These are phyloP conservation scores for Sminthurides aquaticus DNA, from an alignment of 2,888 invertebrate genomes.

Conservation along the genomic window DNA sequence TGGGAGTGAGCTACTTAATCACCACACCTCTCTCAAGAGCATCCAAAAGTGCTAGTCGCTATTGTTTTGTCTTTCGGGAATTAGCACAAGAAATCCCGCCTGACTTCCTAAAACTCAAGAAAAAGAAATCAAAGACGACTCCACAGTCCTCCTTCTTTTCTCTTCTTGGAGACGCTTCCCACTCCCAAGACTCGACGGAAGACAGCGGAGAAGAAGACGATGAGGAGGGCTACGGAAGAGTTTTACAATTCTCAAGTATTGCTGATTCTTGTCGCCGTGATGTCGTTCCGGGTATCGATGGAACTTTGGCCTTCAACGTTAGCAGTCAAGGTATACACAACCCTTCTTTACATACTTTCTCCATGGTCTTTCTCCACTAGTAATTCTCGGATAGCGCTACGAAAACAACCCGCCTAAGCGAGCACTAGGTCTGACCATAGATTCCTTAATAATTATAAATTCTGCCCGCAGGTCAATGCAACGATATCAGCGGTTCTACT, in stretches of 20 bases:
- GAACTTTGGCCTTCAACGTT: slow-evolving; percentile 62
- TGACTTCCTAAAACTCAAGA: slow-evolving; percentile 9
- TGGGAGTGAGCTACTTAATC: slow-evolving; percentile 76
- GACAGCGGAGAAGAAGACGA: slow-evolving; percentile 10
- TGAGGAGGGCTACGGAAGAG: slow-evolving; percentile 41
- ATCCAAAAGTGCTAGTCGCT: slow-evolving; percentile 60
- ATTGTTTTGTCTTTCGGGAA: slow-evolving; percentile 71
- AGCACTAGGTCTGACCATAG: no score
- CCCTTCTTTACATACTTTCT: no score
- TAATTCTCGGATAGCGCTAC: background rate
- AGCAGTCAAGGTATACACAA: slow-evolving; percentile 62
- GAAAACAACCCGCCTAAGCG: no score
- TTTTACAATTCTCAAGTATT: slow-evolving; percentile 56
- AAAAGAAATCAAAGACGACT: slow-evolving; percentile 17
- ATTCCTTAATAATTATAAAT: no score
- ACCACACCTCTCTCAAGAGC: slow-evolving; percentile 64
- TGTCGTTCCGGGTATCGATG: slow-evolving; percentile 52
- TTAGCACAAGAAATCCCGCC: slow-evolving; percentile 28
- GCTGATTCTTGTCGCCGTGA: slow-evolving; percentile 59
- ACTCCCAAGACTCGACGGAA: slow-evolving; percentile 24
- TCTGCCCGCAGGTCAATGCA: slow-evolving; percentile 18
- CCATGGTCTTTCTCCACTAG: background rate
- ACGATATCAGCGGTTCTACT: slow-evolving; percentile 6
- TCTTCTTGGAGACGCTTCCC: slow-evolving; percentile 24
- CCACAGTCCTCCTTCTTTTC: slow-evolving; percentile 25